Percentiles rank a stretch among this genome's conserved stretches.
phyloP scores from a whole-genome alignment of 2,113 vertebrate genomes.

The Chiloscyllium plagiosum region DNA sequence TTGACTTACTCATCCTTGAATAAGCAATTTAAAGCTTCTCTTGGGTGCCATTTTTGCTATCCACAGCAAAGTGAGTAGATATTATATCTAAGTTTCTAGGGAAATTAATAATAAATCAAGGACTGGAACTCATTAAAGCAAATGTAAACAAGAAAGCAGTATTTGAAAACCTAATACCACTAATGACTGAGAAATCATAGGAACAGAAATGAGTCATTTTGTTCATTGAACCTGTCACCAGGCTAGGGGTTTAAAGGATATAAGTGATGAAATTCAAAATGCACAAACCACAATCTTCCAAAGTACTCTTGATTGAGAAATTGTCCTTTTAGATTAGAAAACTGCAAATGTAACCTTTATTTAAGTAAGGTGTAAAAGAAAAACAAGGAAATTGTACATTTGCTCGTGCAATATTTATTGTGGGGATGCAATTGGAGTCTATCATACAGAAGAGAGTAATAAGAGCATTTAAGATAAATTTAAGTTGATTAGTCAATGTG shows the following conservation, averaged over 20 bases:
- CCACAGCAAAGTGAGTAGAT: not conserved
- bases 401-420: not conserved
- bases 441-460: not conserved
- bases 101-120: constrained; percentile 5
- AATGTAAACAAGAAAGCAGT: not conserved
- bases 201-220: not conserved
- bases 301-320: not conserved
- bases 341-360: not conserved
- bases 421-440: not conserved
- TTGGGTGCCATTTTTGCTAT: constrained; percentile 4
- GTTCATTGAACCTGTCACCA: not conserved
- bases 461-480: not conserved
- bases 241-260: not conserved
- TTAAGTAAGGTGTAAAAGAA: not conserved
- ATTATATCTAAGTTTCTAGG: not conserved
- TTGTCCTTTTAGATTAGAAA: not conserved
- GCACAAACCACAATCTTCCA: not conserved
- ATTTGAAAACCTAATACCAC: not conserved
- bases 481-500: not conserved
- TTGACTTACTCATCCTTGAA: not conserved
- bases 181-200: not conserved
- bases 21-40: not conserved
- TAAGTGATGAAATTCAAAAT: not conserved
- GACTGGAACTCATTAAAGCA: not conserved
- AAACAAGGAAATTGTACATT: not conserved